A percentile compares a stretch with the other conserved stretches of the same genome.
These are phyloP conservation scores for Drosophila ananassae DNA, from an alignment of 1,140 invertebrate genomes.

Conservation along the genomic window DNA sequence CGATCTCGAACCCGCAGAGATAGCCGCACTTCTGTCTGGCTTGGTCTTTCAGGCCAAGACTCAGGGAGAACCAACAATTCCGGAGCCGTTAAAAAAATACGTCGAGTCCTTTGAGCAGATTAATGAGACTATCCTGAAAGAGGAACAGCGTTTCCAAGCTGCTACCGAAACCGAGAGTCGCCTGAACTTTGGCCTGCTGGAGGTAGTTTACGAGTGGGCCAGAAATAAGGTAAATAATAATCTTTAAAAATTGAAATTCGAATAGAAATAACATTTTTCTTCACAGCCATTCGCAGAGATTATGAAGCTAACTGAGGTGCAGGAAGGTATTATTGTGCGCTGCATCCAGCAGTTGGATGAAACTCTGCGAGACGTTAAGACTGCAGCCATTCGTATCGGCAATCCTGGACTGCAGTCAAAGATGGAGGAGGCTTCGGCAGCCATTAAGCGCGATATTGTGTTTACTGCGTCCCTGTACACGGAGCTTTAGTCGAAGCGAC, in stretches of 20 bases:
- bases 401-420: constrained; percentile 95
- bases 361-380: constrained; percentile 95
- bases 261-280: neutral
- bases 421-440: constrained; percentile 96
- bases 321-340: constrained; percentile 99
- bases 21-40: constrained; percentile 95
- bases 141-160: constrained; percentile 68
- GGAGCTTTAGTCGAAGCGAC: constrained; percentile 53
- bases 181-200: constrained; percentile 95
- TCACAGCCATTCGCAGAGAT: constrained; percentile 93
- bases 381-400: constrained; percentile 96
- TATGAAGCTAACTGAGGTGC: constrained; percentile 95
- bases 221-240: constrained; percentile 88
- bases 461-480: constrained; percentile 99
- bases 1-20: constrained; percentile 93
- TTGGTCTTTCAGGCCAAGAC: constrained; percentile 95
- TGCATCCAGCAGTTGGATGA: constrained; percentile 99
- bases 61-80: constrained; percentile 84
- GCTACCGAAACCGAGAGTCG: constrained; percentile 82
- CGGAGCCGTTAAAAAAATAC: constrained; percentile 85
- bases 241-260: neutral
- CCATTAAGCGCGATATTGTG: constrained; percentile 98
- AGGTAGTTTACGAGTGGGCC: constrained; percentile 98
- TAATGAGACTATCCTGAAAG: constrained; percentile 70
- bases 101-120: constrained; percentile 76